Base-by-base conservation (phyloP, 2,888 invertebrate species). In the Achlya flavicornis region DNA sequence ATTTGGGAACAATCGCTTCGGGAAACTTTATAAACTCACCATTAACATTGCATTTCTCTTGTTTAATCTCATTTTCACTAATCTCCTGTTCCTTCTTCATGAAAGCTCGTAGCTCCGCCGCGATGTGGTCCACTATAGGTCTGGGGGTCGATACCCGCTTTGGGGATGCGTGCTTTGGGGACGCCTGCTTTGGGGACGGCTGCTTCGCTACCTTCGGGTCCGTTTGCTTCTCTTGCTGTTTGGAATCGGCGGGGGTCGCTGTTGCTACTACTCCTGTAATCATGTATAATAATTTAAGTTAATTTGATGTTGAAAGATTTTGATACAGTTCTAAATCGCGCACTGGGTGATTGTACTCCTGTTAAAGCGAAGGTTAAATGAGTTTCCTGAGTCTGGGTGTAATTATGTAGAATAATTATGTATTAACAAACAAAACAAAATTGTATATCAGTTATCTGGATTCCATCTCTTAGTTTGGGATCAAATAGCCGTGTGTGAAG, bases 191-290 rank as follows among this genome's bases (percentile, higher is more conserved):
- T 62, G 64, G 58, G 62, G 66, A 65, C 61, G 61, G 65, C 7
- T 67, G 66, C 48, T 63, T 62, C 62, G 48, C 35, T 46, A 60
- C 58, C 71, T 73, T 69, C 58, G 33, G 58, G 64, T 69, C 67
- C 0, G 62, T 16, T 53, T 68, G 65, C 43, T 64, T 67, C 61
- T 68, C 70, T 35, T 64, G 62, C 59, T 68, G 69, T 64, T 69
- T 80, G 61, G 68, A 76, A 48, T 74, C 77, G 12, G 79, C 71
- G 26, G 80, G 73, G 0, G 85, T 72, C 4, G 88, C 76, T 19
- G 91, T 87, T 26, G 90, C 84, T 12, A 86, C 82, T 33, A 86
- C 79, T 41, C 83, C 87, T 77, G 70, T 19, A 19, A 53, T 10
- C 5, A n/a, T 14, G n/a, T n/a, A n/a, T 46, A 3, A 43, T 38